A percentile compares a stretch with the other conserved stretches of the same genome.
Conservation (phyloP, 2,113 vertebrate species). For the Dipodomys ordii region DNA sequence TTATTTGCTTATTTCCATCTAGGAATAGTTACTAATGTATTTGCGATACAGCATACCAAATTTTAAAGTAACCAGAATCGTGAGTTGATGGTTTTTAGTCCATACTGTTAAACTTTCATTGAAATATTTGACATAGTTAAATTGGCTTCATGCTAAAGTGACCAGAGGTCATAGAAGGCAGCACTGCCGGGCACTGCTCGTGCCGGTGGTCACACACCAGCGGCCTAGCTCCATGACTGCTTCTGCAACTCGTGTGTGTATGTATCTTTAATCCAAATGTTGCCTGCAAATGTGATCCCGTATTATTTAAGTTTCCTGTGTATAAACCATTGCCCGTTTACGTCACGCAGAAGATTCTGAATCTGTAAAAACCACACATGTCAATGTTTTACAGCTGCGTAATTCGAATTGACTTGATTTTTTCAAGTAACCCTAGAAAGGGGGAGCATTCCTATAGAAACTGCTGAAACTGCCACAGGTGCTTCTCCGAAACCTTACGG, state of each 20-base stretch:
- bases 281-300: slow-evolving; percentile 91
- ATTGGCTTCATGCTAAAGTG: slow-evolving; percentile 84
- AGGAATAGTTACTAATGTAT: slow-evolving; percentile 91
- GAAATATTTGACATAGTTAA: slow-evolving; percentile 82
- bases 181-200: slow-evolving; percentile 78
- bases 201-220: slow-evolving; percentile 84
- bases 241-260: slow-evolving; percentile 86
- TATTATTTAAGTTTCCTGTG: slow-evolving; percentile 90
- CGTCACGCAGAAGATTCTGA: slow-evolving; percentile 92
- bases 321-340: slow-evolving; percentile 91
- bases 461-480: slow-evolving; percentile 99
- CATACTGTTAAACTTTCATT: slow-evolving; percentile 86
- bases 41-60: slow-evolving; percentile 88
- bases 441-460: slow-evolving; percentile 99
- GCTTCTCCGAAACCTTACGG: slow-evolving; percentile 99
- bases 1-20: slow-evolving; percentile 89
- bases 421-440: slow-evolving; percentile 99
- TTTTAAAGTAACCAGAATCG: slow-evolving; percentile 90
- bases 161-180: slow-evolving; percentile 78
- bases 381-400: slow-evolving; percentile 99
- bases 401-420: slow-evolving; percentile 99
- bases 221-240: slow-evolving; percentile 84
- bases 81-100: slow-evolving; percentile 89
- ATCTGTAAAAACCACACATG: slow-evolving; percentile 96
- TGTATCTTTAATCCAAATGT: slow-evolving; percentile 88